A percentile compares a stretch with the other conserved stretches of the same genome.
Conservation (phyloP, 2,113 vertebrate genomes). For the Halcyon senegalensis region DNA sequence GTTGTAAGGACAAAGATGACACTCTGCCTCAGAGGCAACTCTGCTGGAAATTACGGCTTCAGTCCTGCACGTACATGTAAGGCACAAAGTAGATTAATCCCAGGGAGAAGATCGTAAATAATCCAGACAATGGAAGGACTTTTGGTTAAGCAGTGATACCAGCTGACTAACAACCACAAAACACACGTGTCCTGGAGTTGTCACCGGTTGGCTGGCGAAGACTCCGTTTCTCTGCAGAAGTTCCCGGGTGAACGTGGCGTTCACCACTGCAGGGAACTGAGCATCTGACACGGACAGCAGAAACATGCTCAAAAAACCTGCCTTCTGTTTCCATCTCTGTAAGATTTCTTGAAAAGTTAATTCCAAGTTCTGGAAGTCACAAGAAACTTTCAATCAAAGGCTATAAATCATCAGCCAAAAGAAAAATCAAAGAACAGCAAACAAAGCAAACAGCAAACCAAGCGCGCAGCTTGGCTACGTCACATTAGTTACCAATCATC, state of each 20-base stretch:
- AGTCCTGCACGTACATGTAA: fast-evolving
- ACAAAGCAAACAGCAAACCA: background rate
- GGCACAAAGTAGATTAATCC: background rate
- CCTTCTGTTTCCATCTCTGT: background rate
- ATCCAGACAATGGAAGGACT: background rate
- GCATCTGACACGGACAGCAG: too few relatives aligned
- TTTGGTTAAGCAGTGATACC: background rate
- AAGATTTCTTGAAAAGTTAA: background rate
- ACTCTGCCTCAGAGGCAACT: background rate
- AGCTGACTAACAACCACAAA: background rate
- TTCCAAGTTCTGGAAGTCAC: background rate
- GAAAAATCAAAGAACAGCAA: background rate
- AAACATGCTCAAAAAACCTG: background rate
- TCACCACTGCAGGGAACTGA: background rate
- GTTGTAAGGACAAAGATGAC: background rate
- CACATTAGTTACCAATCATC: too few relatives aligned
- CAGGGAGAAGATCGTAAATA: background rate
- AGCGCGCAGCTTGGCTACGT: background rate
- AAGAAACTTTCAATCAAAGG: background rate
- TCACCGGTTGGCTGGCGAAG: too few relatives aligned
- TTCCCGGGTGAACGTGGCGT: background rate
- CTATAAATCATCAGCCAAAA: background rate
- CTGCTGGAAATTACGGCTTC: background rate
- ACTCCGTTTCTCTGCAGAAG: background rate
- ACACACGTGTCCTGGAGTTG: background rate